Base-by-base conservation (phyloP, 2,113 vertebrate genomes). In the Hippocampus guttulatus region DNA sequence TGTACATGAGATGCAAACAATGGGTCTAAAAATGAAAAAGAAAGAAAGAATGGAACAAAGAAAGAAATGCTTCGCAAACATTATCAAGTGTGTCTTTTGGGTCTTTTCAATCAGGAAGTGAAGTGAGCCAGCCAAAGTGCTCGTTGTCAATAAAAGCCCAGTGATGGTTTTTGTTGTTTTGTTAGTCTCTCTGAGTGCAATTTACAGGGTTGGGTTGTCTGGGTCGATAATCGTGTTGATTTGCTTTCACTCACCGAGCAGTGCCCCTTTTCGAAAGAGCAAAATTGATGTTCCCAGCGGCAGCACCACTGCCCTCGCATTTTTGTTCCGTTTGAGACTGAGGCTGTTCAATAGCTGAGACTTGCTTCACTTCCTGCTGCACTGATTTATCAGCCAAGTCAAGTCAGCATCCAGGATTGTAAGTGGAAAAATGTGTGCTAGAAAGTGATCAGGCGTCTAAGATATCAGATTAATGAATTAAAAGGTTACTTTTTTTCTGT, bases 201-300 rank as follows among this genome's bases (percentile, higher is more conserved):
- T 88, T 89, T 85, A 82, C 79, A 73, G 84, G 84, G 75, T 73
- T 75, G 79, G 83, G 25, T 78, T 78, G 85, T 81, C 78, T 66
- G 66, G 85, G 82, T 92, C 91, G 85, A 92, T 92, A 80, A 67
- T 12, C 3, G 49, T 51, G 83, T 85, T 90, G 89, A 90, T 91
- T 90, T 86, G 84, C 87, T 87, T 85, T 83, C 88, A 88, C 84
- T 89, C 84, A 84, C 84, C 81, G 72, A 85, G 77, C 81, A 69
- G 81, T 77, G 83, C 68, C 82, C 77, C 80, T 82, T 90, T 89
- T 90, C 82, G 85, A 89, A 90, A 91, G 90, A 91, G 88, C 88
- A 89, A 77, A 86, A 90, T 90, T 86, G 89, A 90, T 87, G 83
- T 86, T 85, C 87, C 79, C 84, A 84, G 87, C 83, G 12, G 85